A percentile compares a stretch with the other conserved stretches of the same genome.
Evolutionary conservation across 2,797 vertebrate species (phyloP).

Genomic region (Parotocinclus haroldoi): DNA sequence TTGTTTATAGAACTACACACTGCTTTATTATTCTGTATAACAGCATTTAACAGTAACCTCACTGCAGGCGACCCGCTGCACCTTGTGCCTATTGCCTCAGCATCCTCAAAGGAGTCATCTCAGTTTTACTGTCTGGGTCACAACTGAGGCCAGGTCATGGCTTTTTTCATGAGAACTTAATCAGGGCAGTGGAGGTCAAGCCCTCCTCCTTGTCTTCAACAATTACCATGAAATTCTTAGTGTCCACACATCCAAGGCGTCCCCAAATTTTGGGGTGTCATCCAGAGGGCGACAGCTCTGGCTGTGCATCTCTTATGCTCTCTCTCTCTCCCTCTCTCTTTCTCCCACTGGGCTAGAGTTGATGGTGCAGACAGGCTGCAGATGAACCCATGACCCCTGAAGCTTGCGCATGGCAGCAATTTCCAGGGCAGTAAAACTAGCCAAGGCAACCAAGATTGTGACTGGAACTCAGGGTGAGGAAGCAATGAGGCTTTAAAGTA

Average conservation of each 20-base stretch:
- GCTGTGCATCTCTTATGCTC: constrained; percentile 48
- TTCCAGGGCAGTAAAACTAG: constrained; percentile 72
- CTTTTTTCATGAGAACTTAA: constrained; percentile 69
- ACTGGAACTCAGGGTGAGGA: constrained; percentile 13
- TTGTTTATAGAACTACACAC: neutral
- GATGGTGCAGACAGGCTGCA: constrained; percentile 44
- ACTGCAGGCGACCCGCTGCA: neutral
- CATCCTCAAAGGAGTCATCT: constrained; percentile 42
- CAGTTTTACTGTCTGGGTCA: constrained; percentile 55
- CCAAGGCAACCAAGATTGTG: constrained; percentile 50
- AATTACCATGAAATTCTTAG: constrained; percentile 77
- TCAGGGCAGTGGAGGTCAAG: constrained; percentile 61
- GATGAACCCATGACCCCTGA: constrained; percentile 68
- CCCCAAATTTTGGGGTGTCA: constrained; percentile 64
- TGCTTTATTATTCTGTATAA: constrained; percentile 16
- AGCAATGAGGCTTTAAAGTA: constrained; percentile 4
- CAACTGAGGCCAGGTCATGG: constrained; percentile 44
- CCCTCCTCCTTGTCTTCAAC: constrained; percentile 62
- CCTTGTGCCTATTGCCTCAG: constrained; percentile 23
- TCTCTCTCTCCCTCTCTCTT: neutral
- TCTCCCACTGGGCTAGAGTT: constrained; percentile 39
- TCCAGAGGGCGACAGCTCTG: constrained; percentile 64
- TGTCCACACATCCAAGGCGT: constrained; percentile 63
- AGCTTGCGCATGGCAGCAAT: constrained; percentile 62
- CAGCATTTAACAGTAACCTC: neutral